phyloP scores from a whole-genome alignment of 1,140 invertebrate species.

The Drosophila malerkotliana region DNA sequence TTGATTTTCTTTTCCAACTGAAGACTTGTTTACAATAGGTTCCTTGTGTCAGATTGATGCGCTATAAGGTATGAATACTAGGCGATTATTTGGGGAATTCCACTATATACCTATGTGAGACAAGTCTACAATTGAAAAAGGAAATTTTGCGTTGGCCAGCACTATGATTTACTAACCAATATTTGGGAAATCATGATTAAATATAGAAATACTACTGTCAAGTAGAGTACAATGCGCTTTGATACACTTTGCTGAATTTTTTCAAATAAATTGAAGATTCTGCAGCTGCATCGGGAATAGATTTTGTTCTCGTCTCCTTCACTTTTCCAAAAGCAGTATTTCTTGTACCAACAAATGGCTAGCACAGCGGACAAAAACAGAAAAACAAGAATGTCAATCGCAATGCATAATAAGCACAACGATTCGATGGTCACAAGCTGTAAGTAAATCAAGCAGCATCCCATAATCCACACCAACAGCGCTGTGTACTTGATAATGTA shows the following conservation, averaged over 20 bases:
- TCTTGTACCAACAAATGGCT: conserved; percentile 80
- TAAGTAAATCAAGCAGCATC: conserved; percentile 23
- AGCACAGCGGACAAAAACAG: conserved; percentile 62
- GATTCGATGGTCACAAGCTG: conserved; percentile 2
- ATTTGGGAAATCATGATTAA: conserved; percentile 87
- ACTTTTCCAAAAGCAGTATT: conserved; percentile 83
- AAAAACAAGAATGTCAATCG: neutral
- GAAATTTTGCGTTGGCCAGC: too few relatives aligned
- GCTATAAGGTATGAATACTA: too few relatives aligned
- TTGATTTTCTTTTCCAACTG: neutral
- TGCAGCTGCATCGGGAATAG: conserved; percentile 86
- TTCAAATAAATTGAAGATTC: conserved; percentile 75
- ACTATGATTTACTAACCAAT: conserved; percentile 83
- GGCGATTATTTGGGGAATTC: too few relatives aligned
- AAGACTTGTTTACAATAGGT: too few relatives aligned
- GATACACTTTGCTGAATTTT: conserved; percentile 33
- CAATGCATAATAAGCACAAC: neutral
- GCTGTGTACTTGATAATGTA: conserved; percentile 72
- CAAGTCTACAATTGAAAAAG: too few relatives aligned
- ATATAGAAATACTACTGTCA: conserved; percentile 84
- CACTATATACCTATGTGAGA: too few relatives aligned
- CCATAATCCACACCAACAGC: conserved; percentile 48
- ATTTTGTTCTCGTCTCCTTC: conserved; percentile 85
- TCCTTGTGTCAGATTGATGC: too few relatives aligned
- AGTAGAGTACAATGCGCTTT: conserved; percentile 35